Evolutionary conservation across 2,888 invertebrate species (phyloP).

Genomic region (Melolontha melolontha): DNA sequence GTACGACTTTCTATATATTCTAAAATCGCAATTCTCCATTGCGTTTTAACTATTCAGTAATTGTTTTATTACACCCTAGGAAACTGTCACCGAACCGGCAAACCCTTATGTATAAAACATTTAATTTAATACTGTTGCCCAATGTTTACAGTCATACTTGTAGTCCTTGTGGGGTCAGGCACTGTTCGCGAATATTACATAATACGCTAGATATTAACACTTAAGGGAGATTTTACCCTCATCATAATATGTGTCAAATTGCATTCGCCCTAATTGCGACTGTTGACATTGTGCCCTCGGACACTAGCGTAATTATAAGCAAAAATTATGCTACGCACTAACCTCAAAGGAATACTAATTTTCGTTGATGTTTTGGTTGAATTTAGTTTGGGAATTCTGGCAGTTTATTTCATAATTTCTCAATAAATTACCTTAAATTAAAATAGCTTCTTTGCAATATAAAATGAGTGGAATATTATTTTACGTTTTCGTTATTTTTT

Average conservation of each 20-base stretch:
- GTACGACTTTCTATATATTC: background rate
- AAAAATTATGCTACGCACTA: conserved; percentile 3
- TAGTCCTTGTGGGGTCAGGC: conserved; percentile 12
- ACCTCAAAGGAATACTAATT: background rate
- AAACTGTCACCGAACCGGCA: conserved; percentile 4
- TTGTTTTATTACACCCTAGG: conserved; percentile 3
- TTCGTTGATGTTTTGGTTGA: background rate
- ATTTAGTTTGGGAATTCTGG: background rate
- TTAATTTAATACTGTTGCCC: conserved; percentile 18
- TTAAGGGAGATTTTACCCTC: conserved; percentile 21
- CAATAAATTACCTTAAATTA: too few species aligned
- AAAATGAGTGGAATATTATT: too few species aligned
- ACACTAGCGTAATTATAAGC: background rate
- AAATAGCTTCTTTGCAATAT: too few species aligned
- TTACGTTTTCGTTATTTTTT: too few species aligned
- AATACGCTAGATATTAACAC: conserved; percentile 28
- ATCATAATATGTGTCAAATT: conserved; percentile 36
- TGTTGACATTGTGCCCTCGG: conserved; percentile 14
- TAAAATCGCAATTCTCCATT: conserved; percentile 14
- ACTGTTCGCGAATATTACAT: conserved; percentile 12
- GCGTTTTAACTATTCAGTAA: conserved; percentile 3
- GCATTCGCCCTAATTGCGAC: conserved; percentile 24
- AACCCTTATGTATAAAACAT: conserved; percentile 21
- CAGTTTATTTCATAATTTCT: too few species aligned
- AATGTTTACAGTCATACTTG: conserved; percentile 5